A percentile compares a stretch with the other conserved stretches of the same genome.
phyloP scores from a whole-genome alignment of 1,140 invertebrate species.

The Danaus melanippus region DNA sequence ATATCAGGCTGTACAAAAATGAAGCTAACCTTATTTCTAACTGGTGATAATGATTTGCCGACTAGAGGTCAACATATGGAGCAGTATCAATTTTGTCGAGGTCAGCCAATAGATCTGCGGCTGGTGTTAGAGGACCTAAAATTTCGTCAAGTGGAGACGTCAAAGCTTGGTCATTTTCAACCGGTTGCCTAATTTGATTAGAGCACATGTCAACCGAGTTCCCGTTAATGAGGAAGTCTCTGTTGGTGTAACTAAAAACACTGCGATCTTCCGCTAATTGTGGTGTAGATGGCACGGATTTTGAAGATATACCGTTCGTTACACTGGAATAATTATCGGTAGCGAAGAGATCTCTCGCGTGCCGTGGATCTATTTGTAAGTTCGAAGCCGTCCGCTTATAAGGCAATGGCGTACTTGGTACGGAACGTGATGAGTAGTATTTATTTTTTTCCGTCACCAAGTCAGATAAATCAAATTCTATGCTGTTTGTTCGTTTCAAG shows the following conservation, averaged over 20 bases:
- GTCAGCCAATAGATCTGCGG: conserved; percentile 50
- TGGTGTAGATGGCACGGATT: conserved; percentile 78
- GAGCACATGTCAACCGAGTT: conserved; percentile 66
- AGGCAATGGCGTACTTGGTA: conserved; percentile 76
- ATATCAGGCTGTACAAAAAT: conserved; percentile 48
- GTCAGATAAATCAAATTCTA: conserved; percentile 60
- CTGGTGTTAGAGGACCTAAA: conserved; percentile 47
- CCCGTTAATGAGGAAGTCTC: conserved; percentile 75
- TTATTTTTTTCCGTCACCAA: conserved; percentile 57
- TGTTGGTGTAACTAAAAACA: conserved; percentile 75
- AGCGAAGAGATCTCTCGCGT: conserved; percentile 43
- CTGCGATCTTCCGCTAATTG: conserved; percentile 62
- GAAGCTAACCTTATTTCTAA: conserved; percentile 21
- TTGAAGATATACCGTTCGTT: conserved; percentile 68
- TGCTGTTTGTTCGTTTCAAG: conserved; percentile 56
- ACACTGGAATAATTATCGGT: conserved; percentile 39
- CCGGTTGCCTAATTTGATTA: conserved; percentile 35
- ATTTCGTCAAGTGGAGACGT: conserved; percentile 56
- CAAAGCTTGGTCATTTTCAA: conserved; percentile 45
- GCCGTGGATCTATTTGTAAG: conserved; percentile 53
- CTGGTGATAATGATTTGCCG: conserved; percentile 24
- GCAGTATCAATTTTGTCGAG: conserved; percentile 59
- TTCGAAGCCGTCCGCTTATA: conserved; percentile 55
- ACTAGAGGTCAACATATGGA: conserved; percentile 63
- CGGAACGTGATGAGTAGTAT: conserved; percentile 73